These are phyloP conservation scores for Notodonta ziczac DNA, from an alignment of 2,888 invertebrate genomes.

Conservation along the genomic window DNA sequence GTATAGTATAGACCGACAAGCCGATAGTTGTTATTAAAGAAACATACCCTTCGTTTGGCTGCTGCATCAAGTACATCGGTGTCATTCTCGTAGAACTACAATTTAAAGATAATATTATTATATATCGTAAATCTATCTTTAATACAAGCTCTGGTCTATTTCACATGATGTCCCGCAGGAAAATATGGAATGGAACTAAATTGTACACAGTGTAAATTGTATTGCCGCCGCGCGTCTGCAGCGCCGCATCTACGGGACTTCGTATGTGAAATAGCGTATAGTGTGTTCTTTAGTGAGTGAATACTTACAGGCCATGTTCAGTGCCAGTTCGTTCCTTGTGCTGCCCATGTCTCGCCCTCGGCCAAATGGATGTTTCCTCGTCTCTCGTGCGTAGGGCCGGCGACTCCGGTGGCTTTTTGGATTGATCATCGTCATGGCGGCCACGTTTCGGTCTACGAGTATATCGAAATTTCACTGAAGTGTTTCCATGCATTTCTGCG, in stretches of 20 bases:
- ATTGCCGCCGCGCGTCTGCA: no score
- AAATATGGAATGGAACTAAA: no score
- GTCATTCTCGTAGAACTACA: conserved; percentile 41
- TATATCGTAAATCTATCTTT: no score
- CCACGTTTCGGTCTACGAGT: not conserved
- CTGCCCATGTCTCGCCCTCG: not conserved
- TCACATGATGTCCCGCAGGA: no score
- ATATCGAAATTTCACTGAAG: not conserved
- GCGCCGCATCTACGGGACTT: no score
- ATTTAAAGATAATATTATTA: conserved; percentile 6
- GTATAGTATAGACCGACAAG: no score
- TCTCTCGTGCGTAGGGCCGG: not conserved
- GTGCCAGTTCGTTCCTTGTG: not conserved
- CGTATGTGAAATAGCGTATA: no score
- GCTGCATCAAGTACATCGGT: conserved; percentile 30
- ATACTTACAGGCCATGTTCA: no score
- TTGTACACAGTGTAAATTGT: no score
- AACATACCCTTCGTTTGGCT: conserved; percentile 16
- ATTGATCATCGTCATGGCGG: not conserved
- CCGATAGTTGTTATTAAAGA: not conserved
- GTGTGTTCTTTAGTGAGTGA: no score
- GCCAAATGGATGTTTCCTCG: not conserved
- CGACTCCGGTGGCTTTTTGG: not conserved
- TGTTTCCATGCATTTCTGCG: not conserved
- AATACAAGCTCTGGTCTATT: no score